These are phyloP conservation scores for Drosophila erecta DNA, from an alignment of 1,140 invertebrate genomes.

Conservation along the genomic window DNA sequence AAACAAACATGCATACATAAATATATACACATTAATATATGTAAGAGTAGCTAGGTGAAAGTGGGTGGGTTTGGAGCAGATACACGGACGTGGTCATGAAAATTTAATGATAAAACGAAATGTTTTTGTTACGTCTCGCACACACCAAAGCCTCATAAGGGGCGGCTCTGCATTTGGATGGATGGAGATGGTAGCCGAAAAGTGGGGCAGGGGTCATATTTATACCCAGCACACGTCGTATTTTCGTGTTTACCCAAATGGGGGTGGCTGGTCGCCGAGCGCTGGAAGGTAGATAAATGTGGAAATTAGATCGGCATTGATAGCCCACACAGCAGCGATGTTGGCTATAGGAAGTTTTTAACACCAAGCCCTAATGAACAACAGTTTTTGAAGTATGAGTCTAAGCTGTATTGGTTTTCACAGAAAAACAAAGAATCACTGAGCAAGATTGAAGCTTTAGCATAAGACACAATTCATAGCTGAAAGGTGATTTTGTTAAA, in stretches of 20 bases:
- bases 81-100: constrained; percentile 71
- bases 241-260: constrained; percentile 53
- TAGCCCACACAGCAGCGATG: constrained; percentile 36
- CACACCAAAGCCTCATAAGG: constrained; percentile 33
- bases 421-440: too few species aligned
- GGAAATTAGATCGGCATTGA: constrained; percentile 77
- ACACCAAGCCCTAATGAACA: constrained; percentile 10
- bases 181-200: not conserved
- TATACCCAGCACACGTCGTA: constrained; percentile 68
- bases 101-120: constrained; percentile 83
- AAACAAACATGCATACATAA: not conserved
- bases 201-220: constrained; percentile 34
- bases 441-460: too few species aligned
- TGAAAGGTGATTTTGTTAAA: too few species aligned
- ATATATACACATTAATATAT: not conserved
- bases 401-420: too few species aligned
- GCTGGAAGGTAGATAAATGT: constrained; percentile 70
- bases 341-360: constrained; percentile 3
- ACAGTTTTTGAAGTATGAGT: not conserved
- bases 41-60: constrained; percentile 1
- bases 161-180: constrained; percentile 9
- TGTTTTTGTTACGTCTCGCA: constrained; percentile 74
- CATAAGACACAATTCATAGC: too few species aligned
- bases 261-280: constrained; percentile 47
- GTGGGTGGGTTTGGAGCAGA: constrained; percentile 38